phyloP scores from a whole-genome alignment of 2,888 invertebrate species.

The Hyppa rectilinea region DNA sequence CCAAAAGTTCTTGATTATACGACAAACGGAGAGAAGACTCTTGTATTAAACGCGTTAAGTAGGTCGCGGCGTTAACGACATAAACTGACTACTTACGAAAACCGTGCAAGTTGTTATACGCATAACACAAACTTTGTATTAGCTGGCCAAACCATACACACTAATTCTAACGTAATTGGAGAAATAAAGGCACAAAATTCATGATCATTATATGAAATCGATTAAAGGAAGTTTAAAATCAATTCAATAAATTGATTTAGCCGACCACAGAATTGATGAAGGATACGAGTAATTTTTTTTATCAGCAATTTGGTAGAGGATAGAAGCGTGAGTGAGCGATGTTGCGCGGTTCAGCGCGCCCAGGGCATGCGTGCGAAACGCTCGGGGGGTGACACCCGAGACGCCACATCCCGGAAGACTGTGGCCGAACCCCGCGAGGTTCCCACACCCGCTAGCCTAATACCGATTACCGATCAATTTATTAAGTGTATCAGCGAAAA shows the following conservation, averaged over 20 bases:
- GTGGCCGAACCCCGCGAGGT: slow-evolving; percentile 76
- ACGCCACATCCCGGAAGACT: slow-evolving; percentile 90
- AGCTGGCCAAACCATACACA: neutral
- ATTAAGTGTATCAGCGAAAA: slow-evolving; percentile 12
- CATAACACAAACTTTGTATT: slow-evolving; percentile 13
- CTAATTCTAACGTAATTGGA: neutral
- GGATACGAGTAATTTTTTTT: slow-evolving; percentile 54
- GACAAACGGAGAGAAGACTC: neutral
- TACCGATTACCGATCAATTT: slow-evolving; percentile 45
- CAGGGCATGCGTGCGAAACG: slow-evolving; percentile 86
- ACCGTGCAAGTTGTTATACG: slow-evolving; percentile 12
- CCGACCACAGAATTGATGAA: slow-evolving; percentile 13
- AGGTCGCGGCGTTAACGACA: slow-evolving; percentile 33
- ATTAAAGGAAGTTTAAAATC: neutral
- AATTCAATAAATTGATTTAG: slow-evolving; percentile 10
- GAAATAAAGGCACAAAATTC: neutral
- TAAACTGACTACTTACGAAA: slow-evolving; percentile 25
- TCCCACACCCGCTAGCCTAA: slow-evolving; percentile 75
- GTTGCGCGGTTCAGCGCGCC: slow-evolving; percentile 76
- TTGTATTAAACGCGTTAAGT: slow-evolving; percentile 30
- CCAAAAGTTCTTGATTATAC: neutral
- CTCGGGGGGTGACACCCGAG: slow-evolving; percentile 79
- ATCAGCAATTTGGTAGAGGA: slow-evolving; percentile 62
- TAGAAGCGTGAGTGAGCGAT: slow-evolving; percentile 79
- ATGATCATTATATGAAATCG: slow-evolving; percentile 1